These are phyloP conservation scores for Nomada goodeniana DNA, from an alignment of 2,888 invertebrate genomes.

Conservation along the genomic window DNA sequence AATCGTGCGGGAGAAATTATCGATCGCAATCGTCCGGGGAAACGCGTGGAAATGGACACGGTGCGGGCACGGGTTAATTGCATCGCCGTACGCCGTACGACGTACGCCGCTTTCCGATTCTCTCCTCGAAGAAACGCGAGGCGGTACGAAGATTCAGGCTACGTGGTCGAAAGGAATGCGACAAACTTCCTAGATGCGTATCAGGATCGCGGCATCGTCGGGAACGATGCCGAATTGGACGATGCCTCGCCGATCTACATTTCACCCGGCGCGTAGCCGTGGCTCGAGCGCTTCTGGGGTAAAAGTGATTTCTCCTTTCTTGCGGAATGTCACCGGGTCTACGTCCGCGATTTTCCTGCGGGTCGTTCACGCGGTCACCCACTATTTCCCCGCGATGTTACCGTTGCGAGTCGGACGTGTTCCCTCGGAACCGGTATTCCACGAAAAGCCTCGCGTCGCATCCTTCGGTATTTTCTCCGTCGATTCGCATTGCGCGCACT, in stretches of 20 bases:
- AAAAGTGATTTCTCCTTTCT: conserved; percentile 74
- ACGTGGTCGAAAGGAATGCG: conserved; percentile 6
- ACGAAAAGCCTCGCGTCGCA: background rate
- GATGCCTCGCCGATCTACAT: conserved; percentile 41
- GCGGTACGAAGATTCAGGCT: background rate
- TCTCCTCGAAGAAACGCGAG: background rate
- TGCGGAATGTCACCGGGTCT: conserved; percentile 61
- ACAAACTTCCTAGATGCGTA: conserved; percentile 23
- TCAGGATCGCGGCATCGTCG: conserved; percentile 10
- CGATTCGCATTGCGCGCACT: background rate
- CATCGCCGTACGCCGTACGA: no score
- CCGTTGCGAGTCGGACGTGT: background rate
- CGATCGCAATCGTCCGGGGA: background rate
- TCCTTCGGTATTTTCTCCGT: conserved; percentile 18
- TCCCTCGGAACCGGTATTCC: conserved; percentile 19
- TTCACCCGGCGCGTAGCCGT: conserved; percentile 40
- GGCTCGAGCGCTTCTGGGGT: conserved; percentile 41
- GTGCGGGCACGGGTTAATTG: background rate
- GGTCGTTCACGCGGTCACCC: conserved; percentile 19
- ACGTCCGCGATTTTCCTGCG: conserved; percentile 44
- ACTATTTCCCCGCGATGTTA: conserved; percentile 37
- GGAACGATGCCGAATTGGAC: conserved; percentile 35
- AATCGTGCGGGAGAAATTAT: background rate
- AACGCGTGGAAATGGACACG: background rate
- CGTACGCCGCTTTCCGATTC: background rate